Percentiles rank a stretch among this genome's conserved stretches.
phyloP scores from a whole-genome alignment of 2,113 vertebrate genomes.

The Pluvialis apricaria region DNA sequence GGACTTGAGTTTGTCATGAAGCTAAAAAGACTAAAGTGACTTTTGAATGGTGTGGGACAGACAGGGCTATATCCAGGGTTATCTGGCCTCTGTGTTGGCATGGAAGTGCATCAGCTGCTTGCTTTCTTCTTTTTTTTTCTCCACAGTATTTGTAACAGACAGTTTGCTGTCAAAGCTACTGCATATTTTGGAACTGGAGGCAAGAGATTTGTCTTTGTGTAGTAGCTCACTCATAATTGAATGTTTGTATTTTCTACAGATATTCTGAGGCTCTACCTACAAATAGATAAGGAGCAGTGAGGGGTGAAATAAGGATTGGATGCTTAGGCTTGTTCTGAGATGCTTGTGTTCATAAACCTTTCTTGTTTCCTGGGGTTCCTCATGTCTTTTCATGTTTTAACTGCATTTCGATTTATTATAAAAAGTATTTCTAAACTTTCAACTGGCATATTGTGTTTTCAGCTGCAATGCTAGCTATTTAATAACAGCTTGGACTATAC shows the following conservation, averaged over 20 bases:
- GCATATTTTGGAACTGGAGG: neutral
- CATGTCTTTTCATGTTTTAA: neutral
- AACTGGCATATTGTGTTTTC: neutral
- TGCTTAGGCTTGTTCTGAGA: neutral
- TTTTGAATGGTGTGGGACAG: neutral
- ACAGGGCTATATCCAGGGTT: neutral
- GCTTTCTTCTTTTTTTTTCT: too few relatives aligned
- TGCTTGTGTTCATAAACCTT: neutral
- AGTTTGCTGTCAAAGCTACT: neutral
- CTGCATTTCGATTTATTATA: neutral
- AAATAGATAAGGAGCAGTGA: neutral
- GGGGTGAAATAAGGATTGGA: neutral
- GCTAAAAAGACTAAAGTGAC: neutral
- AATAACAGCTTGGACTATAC: neutral
- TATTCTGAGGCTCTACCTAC: neutral
- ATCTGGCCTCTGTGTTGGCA: neutral
- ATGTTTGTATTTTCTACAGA: neutral
- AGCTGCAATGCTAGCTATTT: neutral
- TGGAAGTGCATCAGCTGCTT: neutral
- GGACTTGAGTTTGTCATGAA: neutral
- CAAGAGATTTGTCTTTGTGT: neutral
- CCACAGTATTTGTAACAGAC: rapidly evolving
- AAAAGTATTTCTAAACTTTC: neutral
- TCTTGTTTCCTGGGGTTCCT: neutral
- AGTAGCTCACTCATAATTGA: neutral